Evolutionary conservation across 2,797 vertebrate genomes (phyloP).

Genomic region (Limosa lapponica): DNA sequence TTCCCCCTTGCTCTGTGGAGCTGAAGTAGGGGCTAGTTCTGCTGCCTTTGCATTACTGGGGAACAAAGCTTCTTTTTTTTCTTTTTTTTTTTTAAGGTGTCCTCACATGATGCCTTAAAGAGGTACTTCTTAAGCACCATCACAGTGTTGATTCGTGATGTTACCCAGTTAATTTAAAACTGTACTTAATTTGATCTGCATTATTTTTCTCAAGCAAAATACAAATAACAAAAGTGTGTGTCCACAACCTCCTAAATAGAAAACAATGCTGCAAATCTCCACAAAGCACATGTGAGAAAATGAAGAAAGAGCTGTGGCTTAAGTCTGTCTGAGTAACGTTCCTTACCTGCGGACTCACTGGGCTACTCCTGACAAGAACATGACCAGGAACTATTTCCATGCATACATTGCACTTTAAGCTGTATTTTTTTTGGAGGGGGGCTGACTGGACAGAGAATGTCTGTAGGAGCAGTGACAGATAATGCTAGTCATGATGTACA

Average conservation of each 20-base stretch:
- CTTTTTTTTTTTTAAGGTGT: not conserved
- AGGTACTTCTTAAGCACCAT: not conserved
- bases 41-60: not conserved
- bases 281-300: not conserved
- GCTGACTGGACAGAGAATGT: not conserved
- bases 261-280: not conserved
- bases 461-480: not conserved
- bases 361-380: not conserved
- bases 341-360: not conserved
- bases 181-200: not conserved
- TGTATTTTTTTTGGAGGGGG: not conserved
- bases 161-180: not conserved
- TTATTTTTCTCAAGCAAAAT: not conserved
- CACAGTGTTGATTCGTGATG: not conserved
- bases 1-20: not conserved
- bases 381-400: not conserved
- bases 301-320: not conserved
- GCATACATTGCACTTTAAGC: not conserved
- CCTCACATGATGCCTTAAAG: not conserved
- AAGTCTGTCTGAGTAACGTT: not conserved
- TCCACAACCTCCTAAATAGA: not conserved
- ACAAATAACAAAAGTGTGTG: not conserved
- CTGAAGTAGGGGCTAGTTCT: not conserved
- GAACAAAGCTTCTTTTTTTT: accelerated
- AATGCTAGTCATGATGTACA: not conserved